Evolutionary conservation across 2,797 vertebrate genomes (phyloP).

Genomic region (Malurus leucopterus): DNA sequence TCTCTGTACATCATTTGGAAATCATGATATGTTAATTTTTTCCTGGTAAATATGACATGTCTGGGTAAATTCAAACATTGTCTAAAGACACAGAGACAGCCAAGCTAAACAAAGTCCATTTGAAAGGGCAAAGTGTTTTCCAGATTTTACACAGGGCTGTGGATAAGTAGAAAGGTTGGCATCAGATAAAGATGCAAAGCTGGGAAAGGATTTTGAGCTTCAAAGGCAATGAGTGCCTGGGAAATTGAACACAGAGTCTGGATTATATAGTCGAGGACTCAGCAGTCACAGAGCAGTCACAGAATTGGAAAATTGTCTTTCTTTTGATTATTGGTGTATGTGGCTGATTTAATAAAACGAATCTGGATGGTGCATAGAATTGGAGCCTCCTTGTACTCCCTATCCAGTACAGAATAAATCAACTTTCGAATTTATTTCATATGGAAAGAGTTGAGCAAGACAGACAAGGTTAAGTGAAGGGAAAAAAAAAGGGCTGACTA

Average conservation of each 20-base stretch:
- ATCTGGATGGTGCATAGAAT: not conserved
- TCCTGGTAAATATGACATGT: not conserved
- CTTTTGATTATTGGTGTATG: conserved; percentile 25
- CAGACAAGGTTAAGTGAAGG: not conserved
- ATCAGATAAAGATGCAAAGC: not conserved
- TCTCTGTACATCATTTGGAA: not conserved
- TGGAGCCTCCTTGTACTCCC: not conserved
- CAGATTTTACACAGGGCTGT: not conserved
- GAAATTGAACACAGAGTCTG: not conserved
- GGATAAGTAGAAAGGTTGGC: not conserved
- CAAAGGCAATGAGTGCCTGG: not conserved
- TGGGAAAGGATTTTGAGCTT: not conserved
- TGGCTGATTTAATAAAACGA: conserved; percentile 28
- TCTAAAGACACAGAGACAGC: not conserved
- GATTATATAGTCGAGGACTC: not conserved
- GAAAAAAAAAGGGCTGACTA: not conserved
- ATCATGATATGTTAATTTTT: not conserved
- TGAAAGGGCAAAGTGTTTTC: not conserved
- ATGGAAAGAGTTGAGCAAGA: not conserved
- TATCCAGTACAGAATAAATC: conserved; percentile 13
- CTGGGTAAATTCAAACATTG: not conserved
- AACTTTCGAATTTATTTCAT: conserved; percentile 18
- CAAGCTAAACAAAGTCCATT: not conserved
- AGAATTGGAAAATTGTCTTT: conserved; percentile 12
- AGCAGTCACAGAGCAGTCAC: not conserved